phyloP scores from a whole-genome alignment of 2,113 vertebrate species.

The Trichomycterus rosablanca region DNA sequence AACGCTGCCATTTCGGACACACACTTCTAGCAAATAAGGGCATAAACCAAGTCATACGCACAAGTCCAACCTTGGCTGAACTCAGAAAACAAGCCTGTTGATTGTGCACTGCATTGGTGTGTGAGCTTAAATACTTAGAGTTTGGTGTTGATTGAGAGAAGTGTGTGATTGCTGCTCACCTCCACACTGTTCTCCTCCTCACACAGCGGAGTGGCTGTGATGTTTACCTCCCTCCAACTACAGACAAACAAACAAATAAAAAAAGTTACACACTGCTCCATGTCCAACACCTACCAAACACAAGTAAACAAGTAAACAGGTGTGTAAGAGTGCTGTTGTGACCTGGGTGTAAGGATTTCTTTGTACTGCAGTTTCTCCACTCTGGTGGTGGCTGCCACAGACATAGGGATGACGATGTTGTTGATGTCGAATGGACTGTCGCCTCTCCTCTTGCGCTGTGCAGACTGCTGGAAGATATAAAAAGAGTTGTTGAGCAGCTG shows the following conservation, averaged over 20 bases:
- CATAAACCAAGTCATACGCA: too few species aligned
- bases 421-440: slow-evolving; percentile 87
- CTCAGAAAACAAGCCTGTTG: too few species aligned
- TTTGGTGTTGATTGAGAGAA: too few species aligned
- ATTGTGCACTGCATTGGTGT: too few species aligned
- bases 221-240: slow-evolving; percentile 81
- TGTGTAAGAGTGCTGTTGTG: not conserved
- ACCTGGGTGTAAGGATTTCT: slow-evolving; percentile 88
- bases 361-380: slow-evolving; percentile 88
- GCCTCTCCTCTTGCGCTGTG: slow-evolving; percentile 68
- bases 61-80: too few species aligned
- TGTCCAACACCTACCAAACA: not conserved
- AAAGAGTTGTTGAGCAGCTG: too few species aligned
- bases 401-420: slow-evolving; percentile 90
- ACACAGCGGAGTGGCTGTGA: slow-evolving; percentile 62
- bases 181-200: slow-evolving; percentile 75
- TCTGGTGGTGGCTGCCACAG: slow-evolving; percentile 82
- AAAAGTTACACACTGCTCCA: not conserved
- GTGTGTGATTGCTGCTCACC: slow-evolving; percentile 55
- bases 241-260: slow-evolving; percentile 29
- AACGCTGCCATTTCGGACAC: too few species aligned
- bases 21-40: too few species aligned
- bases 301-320: too few species aligned
- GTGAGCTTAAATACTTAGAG: too few species aligned
- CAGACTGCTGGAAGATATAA: not conserved